Conservation (phyloP, 2,113 vertebrate species). For the Gymnobelideus leadbeateri region DNA sequence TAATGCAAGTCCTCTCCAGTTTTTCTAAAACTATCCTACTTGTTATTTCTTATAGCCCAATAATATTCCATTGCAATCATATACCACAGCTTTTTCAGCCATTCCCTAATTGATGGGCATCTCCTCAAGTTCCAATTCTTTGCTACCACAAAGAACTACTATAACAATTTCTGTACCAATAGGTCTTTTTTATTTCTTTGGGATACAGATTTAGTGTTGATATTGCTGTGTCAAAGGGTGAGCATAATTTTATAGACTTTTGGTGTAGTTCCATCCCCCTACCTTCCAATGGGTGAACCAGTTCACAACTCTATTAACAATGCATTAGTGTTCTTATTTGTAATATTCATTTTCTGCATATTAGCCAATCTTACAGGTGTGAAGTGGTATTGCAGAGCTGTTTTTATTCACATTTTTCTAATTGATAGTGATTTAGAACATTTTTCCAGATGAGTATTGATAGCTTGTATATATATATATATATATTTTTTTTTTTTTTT, state of each 20-base stretch:
- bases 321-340: background rate
- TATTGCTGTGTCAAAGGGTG: background rate
- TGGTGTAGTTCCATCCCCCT: background rate
- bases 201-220: background rate
- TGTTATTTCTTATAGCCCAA: background rate
- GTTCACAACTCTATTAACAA: background rate
- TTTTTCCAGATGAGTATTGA: background rate
- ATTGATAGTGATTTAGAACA: background rate
- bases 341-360: background rate
- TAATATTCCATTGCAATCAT: too few species aligned
- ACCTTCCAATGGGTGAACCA: background rate
- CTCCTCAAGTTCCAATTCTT: background rate
- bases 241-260: background rate
- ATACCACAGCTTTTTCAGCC: background rate
- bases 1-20: background rate
- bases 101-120: background rate
- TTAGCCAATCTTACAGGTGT: background rate
- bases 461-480: too few species aligned
- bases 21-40: background rate
- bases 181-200: background rate
- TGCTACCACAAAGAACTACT: background rate
- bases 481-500: too few species aligned
- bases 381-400: background rate
- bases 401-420: background rate
- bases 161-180: too few species aligned